Evolutionary conservation across 1,140 invertebrate species (phyloP), one percentile per base, ranked within the genome.

Genomic region (Bombus vancouverensis): DNA sequence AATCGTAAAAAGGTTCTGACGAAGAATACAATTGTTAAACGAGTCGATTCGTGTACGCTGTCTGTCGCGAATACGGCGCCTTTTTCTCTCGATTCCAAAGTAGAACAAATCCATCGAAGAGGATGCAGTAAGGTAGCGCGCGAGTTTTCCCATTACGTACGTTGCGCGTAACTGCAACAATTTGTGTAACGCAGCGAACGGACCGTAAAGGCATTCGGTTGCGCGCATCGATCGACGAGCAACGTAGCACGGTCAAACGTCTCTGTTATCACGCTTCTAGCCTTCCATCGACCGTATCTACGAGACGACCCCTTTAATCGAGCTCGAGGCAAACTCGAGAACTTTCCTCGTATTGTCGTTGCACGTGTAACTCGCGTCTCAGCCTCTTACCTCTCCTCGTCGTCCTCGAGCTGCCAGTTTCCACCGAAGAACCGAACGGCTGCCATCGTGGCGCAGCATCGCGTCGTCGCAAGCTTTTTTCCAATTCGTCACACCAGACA

Each of bases 191-290:
- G 39, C 76, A 22, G n/a, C 39, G 15, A 34, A 37, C 57, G 44
- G 28, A 70, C 57, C 62, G 53, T 66, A 47, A 83, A 80, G 77
- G 82, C 25, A 84, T 74, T 73, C n/a, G 68, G 57, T 13, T 53
- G 42, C 12, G 34, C 3, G 28, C 10, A 84, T 83, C 73, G 79
- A 83, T 76, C 42, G 65, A 25, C 32, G 57, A 8, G 12, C 79
- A n/a, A 76, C 37, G 53, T 53, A 18, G 39, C 34, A 53, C 65
- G 65, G 65, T 75, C 72, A 86, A 83, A 86, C 85, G 80, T 86
- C 85, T 86, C 85, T 86, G 85, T 86, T 77, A 86, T 86, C 85
- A 83, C 53, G 80, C 37, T 82, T 37, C 53, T 5, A n/a, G 32
- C 47, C 71, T 53, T 10, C 34, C 78, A 32, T 81, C 70, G 70